These are phyloP conservation scores for Bergia puertoricense DNA, from an alignment of 92 coral and sea anemone species.

Conservation along the genomic window DNA sequence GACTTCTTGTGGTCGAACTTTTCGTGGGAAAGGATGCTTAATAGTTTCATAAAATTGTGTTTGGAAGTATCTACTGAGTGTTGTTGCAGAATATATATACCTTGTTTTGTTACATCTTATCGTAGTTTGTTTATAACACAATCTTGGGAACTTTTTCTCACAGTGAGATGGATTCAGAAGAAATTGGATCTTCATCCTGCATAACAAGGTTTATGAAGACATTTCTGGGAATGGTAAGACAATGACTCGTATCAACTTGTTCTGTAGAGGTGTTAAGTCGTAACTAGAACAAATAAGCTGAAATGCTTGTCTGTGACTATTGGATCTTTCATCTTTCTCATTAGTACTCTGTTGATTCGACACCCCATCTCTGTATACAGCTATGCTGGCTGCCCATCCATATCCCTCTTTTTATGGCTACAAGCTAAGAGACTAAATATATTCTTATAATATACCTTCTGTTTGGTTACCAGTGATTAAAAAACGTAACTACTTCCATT, in stretches of 20 bases:
- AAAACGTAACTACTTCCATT: too few species aligned
- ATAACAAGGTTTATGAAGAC: conserved; percentile 88
- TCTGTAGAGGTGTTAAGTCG: background rate
- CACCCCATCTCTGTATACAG: background rate
- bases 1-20: too few species aligned
- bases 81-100: too few species aligned
- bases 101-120: background rate
- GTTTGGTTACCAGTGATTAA: background rate
- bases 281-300: background rate
- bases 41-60: too few species aligned
- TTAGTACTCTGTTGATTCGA: background rate
- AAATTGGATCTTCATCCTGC: conserved; percentile 62
- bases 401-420: too few species aligned
- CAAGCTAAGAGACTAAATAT: background rate
- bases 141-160: conserved; percentile 1
- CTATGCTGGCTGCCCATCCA: background rate
- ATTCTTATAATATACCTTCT: too few species aligned
- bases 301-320: background rate
- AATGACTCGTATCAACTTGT: too few species aligned
- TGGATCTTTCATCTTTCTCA: background rate
- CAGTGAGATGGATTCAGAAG: conserved; percentile 69
- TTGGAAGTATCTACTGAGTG: background rate
- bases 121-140: background rate
- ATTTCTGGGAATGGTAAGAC: conserved; percentile 79
- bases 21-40: too few species aligned